Conservation (phyloP, 2,888 invertebrate genomes). For the Napeogenes inachia region DNA sequence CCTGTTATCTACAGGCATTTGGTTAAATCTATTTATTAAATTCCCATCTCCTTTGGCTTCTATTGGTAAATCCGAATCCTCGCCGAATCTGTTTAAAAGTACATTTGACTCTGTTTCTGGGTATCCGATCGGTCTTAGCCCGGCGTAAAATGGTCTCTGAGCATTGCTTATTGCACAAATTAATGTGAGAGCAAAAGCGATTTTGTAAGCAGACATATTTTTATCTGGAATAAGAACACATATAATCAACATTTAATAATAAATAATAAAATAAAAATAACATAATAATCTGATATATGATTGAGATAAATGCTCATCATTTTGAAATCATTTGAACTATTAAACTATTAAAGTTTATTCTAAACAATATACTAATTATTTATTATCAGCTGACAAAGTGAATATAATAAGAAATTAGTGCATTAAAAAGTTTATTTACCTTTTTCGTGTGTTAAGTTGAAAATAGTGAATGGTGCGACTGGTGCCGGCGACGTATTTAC, state of each 20-base stretch:
- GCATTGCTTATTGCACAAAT: constrained; percentile 37
- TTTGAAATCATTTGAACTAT: too few relatives aligned
- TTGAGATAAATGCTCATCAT: too few relatives aligned
- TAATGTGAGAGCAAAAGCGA: constrained; percentile 18
- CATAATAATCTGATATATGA: too few relatives aligned
- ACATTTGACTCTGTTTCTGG: constrained; percentile 67
- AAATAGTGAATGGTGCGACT: constrained; percentile 1
- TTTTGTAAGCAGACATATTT: constrained; percentile 28
- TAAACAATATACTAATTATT: too few relatives aligned
- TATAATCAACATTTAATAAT: constrained; percentile 10
- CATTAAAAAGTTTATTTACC: constrained; percentile 20
- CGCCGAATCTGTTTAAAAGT: constrained; percentile 69
- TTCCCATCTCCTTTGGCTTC: constrained; percentile 78
- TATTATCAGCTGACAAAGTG: too few relatives aligned
- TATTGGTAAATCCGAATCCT: constrained; percentile 61
- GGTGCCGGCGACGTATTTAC: neutral
- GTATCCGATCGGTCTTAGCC: constrained; percentile 76
- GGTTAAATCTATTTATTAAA: constrained; percentile 73
- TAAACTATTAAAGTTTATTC: too few relatives aligned
- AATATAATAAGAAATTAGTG: too few relatives aligned
- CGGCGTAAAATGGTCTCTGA: constrained; percentile 83
- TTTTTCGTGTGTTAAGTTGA: constrained; percentile 6
- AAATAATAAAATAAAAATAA: too few relatives aligned
- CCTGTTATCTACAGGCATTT: constrained; percentile 79
- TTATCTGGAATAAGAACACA: constrained; percentile 20